Evolutionary conservation across 1,140 invertebrate genomes (phyloP).

Genomic region (Temnothorax longispinosus): DNA sequence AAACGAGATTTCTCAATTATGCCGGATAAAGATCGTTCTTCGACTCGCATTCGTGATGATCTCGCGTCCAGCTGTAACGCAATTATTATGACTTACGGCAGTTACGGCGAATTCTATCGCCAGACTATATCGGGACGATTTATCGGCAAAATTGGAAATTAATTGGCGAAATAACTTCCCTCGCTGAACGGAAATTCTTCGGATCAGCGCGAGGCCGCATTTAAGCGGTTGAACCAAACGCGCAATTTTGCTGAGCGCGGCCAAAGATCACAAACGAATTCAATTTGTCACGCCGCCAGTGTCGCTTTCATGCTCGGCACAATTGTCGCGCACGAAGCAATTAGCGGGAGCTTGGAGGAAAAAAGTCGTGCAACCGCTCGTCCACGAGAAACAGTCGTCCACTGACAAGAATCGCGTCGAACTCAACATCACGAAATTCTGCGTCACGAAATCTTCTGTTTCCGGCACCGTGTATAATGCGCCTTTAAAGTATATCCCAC

Average conservation of each 20-base stretch:
- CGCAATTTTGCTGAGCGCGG: not conserved
- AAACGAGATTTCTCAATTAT: not conserved
- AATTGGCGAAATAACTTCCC: slow-evolving; percentile 46
- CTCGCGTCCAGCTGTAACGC: slow-evolving; percentile 7
- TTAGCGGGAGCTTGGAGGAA: slow-evolving; percentile 33
- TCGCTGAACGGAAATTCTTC: slow-evolving; percentile 14
- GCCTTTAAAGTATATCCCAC: not conserved
- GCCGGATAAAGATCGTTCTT: slow-evolving; percentile 14
- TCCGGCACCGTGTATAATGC: not conserved
- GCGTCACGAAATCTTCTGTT: not conserved
- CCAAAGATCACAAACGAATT: slow-evolving; percentile 50
- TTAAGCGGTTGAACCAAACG: slow-evolving; percentile 29
- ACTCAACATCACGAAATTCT: not conserved
- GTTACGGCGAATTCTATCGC: not conserved
- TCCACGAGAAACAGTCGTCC: not conserved
- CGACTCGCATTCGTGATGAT: not conserved
- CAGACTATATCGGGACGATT: slow-evolving; percentile 32
- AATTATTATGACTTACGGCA: slow-evolving; percentile 21
- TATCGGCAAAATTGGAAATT: slow-evolving; percentile 51
- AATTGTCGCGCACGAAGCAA: slow-evolving; percentile 53
- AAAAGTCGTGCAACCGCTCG: slow-evolving; percentile 11
- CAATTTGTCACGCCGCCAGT: slow-evolving; percentile 47
- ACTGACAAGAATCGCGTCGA: slow-evolving; percentile 44
- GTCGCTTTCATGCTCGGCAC: slow-evolving; percentile 26
- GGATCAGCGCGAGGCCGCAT: not conserved